Evolutionary conservation across 1,140 invertebrate species (phyloP).

Genomic region (Hesperophylax magnus): DNA sequence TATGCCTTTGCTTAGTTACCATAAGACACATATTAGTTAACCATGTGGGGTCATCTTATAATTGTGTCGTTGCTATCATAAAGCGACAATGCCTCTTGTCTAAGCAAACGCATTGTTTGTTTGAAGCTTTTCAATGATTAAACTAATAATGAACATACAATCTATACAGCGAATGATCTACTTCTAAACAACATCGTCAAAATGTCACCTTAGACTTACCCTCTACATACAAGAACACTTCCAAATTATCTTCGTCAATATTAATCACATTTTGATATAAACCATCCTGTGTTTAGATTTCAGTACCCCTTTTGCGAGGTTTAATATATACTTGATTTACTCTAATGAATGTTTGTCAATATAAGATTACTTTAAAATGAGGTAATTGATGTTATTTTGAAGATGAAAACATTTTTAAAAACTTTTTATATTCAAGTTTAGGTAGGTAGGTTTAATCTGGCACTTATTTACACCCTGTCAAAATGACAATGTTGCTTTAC

Average conservation of each 20-base stretch:
- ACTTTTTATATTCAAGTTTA: neutral
- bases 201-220: slow-evolving; percentile 26
- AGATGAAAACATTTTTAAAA: neutral
- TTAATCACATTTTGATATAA: slow-evolving; percentile 21
- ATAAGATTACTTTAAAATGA: neutral
- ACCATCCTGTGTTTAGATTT: neutral
- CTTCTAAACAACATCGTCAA: slow-evolving; percentile 32
- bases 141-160: neutral
- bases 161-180: slow-evolving; percentile 32
- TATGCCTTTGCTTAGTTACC: neutral
- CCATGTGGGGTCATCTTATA: neutral
- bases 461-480: slow-evolving; percentile 28
- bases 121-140: slow-evolving; percentile 14
- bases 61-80: neutral
- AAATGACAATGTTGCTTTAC: neutral
- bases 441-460: neutral
- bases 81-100: slow-evolving; percentile 19
- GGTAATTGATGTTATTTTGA: neutral
- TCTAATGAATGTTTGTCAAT: neutral
- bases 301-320: too few species aligned
- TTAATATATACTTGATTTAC: neutral
- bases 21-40: neutral
- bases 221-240: slow-evolving; percentile 39
- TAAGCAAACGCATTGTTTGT: neutral
- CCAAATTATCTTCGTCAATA: slow-evolving; percentile 32